Evolutionary conservation across 2,888 invertebrate species (phyloP).

Genomic region (Macrophya annulata): DNA sequence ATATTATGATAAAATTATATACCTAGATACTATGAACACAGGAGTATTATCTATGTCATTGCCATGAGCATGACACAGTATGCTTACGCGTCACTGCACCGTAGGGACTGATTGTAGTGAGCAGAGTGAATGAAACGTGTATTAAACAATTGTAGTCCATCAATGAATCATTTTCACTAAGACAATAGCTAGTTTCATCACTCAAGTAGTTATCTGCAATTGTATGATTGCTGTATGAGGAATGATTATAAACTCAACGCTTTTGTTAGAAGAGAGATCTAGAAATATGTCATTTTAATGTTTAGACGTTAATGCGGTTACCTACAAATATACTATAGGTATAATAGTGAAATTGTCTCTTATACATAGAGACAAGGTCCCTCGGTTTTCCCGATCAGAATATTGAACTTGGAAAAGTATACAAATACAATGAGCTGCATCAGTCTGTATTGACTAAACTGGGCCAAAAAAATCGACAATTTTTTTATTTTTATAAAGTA

Average conservation of each 20-base stretch:
- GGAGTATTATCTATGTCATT: neutral
- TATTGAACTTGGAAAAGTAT: neutral
- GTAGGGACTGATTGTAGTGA: neutral
- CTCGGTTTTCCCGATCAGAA: neutral
- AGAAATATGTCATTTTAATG: neutral
- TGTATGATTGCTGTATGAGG: neutral
- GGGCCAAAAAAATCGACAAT: no score
- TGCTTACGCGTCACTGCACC: neutral
- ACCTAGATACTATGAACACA: neutral
- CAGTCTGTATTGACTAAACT: no score
- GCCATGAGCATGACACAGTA: neutral
- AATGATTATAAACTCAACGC: no score
- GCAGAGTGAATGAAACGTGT: neutral
- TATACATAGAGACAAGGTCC: neutral
- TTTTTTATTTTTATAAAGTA: no score
- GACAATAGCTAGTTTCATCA: neutral
- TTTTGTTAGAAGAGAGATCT: neutral
- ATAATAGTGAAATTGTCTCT: neutral
- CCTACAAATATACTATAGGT: no score
- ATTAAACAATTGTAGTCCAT: slow-evolving; percentile 1
- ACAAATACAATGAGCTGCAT: neutral
- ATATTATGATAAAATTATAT: no score
- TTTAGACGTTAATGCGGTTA: neutral
- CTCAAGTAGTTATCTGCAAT: neutral
- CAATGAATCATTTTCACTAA: neutral